Conservation (phyloP, 2,113 vertebrate genomes). For the Riparia riparia region DNA sequence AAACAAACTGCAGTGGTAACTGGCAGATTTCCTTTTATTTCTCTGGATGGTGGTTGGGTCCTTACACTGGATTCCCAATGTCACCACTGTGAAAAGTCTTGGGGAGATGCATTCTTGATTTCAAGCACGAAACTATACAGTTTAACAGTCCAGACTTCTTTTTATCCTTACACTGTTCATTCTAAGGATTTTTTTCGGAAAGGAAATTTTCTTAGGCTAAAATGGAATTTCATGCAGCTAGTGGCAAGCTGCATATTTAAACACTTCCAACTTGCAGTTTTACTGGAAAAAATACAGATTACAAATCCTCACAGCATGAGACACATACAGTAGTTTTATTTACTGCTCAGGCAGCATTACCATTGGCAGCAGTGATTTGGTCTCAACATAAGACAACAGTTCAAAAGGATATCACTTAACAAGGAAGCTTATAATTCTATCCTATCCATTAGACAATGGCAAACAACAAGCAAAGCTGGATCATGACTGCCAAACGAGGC, state of each 20-base stretch:
- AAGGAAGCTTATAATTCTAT: neutral
- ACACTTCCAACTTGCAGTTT: neutral
- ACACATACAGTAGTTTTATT: neutral
- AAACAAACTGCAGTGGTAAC: conserved; percentile 7
- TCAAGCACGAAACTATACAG: neutral
- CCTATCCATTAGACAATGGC: neutral
- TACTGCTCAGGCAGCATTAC: neutral
- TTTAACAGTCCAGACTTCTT: neutral
- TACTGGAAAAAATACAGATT: neutral
- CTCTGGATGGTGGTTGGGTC: neutral
- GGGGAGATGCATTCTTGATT: neutral
- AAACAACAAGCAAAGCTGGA: neutral
- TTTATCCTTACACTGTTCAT: neutral
- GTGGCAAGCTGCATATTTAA: neutral
- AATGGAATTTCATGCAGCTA: neutral
- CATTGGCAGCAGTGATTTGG: neutral
- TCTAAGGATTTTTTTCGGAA: neutral
- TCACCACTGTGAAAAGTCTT: neutral
- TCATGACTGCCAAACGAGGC: neutral
- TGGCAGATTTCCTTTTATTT: conserved; percentile 1
- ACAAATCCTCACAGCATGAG: neutral
- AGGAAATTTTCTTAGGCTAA: neutral
- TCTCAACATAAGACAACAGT: neutral
- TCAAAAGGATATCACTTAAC: neutral
- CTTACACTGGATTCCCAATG: neutral